Base-by-base conservation (phyloP, 2,888 invertebrate genomes). In the Pelosia muscerda region DNA sequence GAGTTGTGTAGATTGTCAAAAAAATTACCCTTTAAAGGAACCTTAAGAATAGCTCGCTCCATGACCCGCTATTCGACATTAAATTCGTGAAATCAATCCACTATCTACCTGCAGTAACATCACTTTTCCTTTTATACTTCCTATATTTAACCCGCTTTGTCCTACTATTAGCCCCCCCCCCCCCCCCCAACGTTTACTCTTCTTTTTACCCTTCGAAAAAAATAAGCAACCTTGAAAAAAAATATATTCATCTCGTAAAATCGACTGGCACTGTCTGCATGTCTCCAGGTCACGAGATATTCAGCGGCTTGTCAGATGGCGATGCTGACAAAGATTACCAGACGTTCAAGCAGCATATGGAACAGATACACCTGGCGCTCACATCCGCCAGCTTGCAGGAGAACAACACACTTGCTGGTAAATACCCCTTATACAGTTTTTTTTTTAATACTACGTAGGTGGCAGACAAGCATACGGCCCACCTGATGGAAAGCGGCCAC, bases 331-430 rank as follows among this genome's bases (percentile, higher is more conserved):
- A 96, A 73, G 97, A 97, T 74, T 97, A 97, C 82, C 94, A 95
- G 53, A 91, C 95, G 63, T 98, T 98, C 85, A 97, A 97, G 76
- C 96, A 96, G 70, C 97, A 97, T 88, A 97, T 97, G 72, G 98
- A 98, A 84, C 97, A 97, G 76, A 96, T 98, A 66, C 98, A 98
- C 84, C 87, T 97, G 34, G 97, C 97, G 70, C 91, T 97, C 53
- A 97, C 97, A 0, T 96, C 97, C 0, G 96, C 96, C 1, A 95
- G 95, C 0, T 88, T 96, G 6, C 96, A 96, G 76, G 95, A 93
- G 66, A 95, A 95, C 61, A 87, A 87, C 53, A 84, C 87, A 90
- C 92, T 59, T 90, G 93, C 93, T 68, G 78, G 79, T 65, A 49
- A 56, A 34, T 53, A n/a, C 13, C 22, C 63, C 4, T 56, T 3